Evolutionary conservation across 2,797 vertebrate species (phyloP).

Genomic region (Danio tinwini): DNA sequence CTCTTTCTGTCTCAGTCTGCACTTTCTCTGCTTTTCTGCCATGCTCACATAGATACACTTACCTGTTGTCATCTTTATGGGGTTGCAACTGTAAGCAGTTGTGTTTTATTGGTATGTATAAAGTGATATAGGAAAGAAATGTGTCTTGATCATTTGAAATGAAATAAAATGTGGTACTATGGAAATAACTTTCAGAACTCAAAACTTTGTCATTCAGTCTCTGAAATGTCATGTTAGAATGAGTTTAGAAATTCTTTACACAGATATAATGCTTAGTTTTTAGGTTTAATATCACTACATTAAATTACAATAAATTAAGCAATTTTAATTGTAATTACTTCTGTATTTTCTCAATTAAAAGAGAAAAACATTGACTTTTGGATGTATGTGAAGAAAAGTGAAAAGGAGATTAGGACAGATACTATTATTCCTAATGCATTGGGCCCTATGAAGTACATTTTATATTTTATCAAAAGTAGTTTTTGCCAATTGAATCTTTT

Average conservation of each 20-base stretch:
- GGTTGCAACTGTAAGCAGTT: neutral
- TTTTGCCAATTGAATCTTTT: too few species aligned
- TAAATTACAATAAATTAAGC: too few species aligned
- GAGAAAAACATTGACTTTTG: too few species aligned
- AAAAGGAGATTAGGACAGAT: neutral
- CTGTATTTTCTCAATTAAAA: too few species aligned
- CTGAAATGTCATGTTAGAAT: neutral
- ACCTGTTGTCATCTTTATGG: neutral
- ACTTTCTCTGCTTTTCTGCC: neutral
- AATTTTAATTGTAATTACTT: too few species aligned
- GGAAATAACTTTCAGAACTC: neutral
- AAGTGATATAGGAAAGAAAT: neutral
- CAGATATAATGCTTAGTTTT: neutral
- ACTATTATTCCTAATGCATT: neutral
- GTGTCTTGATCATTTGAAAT: neutral
- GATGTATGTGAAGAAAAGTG: too few species aligned
- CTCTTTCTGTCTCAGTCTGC: constrained; percentile 3
- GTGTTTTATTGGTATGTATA: neutral
- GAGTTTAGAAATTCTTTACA: neutral
- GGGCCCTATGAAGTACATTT: neutral
- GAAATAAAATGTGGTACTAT: neutral
- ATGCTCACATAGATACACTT: neutral
- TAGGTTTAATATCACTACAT: too few species aligned
- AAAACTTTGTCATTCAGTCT: neutral
- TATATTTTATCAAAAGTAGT: too few species aligned